These are phyloP conservation scores for Cremastinae sp. DNA, from an alignment of 2,888 invertebrate genomes.

Conservation along the genomic window DNA sequence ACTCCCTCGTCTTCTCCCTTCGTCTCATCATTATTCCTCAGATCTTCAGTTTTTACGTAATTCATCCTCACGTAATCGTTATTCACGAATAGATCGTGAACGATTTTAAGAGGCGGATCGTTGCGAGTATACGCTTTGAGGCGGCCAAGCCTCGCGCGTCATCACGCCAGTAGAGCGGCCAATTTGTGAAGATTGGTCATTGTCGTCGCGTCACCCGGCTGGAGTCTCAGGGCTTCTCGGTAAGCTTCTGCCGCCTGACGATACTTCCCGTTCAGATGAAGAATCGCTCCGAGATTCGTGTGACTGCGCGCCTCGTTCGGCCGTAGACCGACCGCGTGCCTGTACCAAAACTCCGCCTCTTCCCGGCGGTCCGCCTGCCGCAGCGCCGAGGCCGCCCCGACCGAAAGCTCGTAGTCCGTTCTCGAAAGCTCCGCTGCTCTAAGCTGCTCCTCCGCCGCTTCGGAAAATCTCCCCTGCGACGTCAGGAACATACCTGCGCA, in stretches of 20 bases:
- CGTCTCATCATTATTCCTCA: constrained; percentile 2
- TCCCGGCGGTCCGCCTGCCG: constrained; percentile 90
- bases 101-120: constrained; percentile 9
- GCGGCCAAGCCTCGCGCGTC: constrained; percentile 74
- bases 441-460: constrained; percentile 91
- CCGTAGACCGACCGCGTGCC: constrained; percentile 83
- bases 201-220: constrained; percentile 94
- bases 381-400: constrained; percentile 93
- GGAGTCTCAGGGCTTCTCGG: constrained; percentile 90
- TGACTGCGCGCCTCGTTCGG: constrained; percentile 93
- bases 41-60: background rate
- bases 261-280: constrained; percentile 95
- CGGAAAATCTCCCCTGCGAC: constrained; percentile 88
- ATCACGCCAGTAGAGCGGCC: constrained; percentile 83
- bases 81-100: constrained; percentile 8
- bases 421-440: constrained; percentile 90
- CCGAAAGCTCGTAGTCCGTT: constrained; percentile 90
- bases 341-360: constrained; percentile 94
- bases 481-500: constrained; percentile 92
- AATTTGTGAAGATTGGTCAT: constrained; percentile 92
- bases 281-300: constrained; percentile 96
- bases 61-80: no score
- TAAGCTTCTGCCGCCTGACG: constrained; percentile 93
- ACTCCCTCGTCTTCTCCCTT: background rate
- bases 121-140: constrained; percentile 53